Base-by-base conservation (phyloP, 2,113 vertebrate genomes). In the Semnornis frantzii region DNA sequence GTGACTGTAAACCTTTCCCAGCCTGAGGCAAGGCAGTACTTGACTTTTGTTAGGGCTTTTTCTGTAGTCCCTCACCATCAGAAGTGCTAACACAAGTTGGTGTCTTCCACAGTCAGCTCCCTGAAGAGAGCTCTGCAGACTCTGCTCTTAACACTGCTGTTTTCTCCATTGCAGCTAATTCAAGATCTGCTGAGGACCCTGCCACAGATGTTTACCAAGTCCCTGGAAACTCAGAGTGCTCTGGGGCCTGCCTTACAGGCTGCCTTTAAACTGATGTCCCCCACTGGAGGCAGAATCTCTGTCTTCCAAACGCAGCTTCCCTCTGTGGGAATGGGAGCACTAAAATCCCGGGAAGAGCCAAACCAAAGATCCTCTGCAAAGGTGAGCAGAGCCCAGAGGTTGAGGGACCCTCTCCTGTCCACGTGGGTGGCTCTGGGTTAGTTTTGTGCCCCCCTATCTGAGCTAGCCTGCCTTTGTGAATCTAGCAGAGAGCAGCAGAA, bases 221-320 rank as follows among this genome's bases (percentile, higher is more conserved):
- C 99, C 20, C 98, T 99, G 98, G 99, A 99, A 98, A 99, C 99
- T 11, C 99, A 99, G 89, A 99, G 98, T 72, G 99, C 99, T 65
- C 97, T 99, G 95, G 99, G 99, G 57, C 99, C 99, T 75, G 98
- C 99, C 2, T 97, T 99, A 87, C 99, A 99, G 95, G 98, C 99
- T 65, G 99, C 98, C 83, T 99, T 98, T 95, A 99, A 99, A 94
- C 97, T 99, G 95, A 98, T 99, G 96, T 98, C 99, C 20, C 98
- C 99, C 89, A 99, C 99, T 31, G 99, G 99, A 73, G 99, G 99
- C 30, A 98, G 99, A 64, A 98, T 99, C 97, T 98, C 99, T 52
- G 98, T 99, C 90, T 99, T 99, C 97, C 99, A 99, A 98, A 99
- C 98, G 24, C 99, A 99, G 91, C 98, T 99, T 69, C 99, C 99